Percentiles rank a stretch among this genome's conserved stretches.
Conservation (phyloP, 2,797 vertebrate genomes). For the Balearica regulorum region DNA sequence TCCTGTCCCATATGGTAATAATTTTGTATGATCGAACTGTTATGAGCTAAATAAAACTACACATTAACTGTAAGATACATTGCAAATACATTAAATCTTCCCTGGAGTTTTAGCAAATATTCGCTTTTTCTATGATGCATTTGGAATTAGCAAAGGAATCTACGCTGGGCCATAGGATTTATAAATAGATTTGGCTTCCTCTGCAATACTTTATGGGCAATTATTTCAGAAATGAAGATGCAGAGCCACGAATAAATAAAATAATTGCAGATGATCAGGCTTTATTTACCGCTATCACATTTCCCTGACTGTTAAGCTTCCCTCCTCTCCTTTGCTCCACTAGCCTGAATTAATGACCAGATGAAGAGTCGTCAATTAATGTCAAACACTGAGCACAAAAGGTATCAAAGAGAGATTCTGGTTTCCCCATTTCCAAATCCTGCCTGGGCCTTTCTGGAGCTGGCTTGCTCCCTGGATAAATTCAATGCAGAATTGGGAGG, state of each 20-base stretch:
- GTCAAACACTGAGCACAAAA: not conserved
- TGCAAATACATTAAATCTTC: slow-evolving; percentile 52
- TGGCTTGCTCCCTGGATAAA: not conserved
- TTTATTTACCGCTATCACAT: slow-evolving; percentile 12
- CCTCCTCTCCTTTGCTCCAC: not conserved
- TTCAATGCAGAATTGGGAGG: not conserved
- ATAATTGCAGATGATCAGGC: slow-evolving; percentile 29
- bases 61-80: slow-evolving; percentile 41
- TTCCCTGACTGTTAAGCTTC: not conserved
- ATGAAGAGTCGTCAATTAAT: not conserved
- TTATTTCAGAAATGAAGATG: slow-evolving; percentile 42
- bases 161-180: slow-evolving; percentile 37
- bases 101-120: slow-evolving; percentile 45
- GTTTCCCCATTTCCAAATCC: not conserved
- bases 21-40: slow-evolving; percentile 54
- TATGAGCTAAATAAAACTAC: slow-evolving; percentile 47
- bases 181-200: slow-evolving; percentile 57
- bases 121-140: slow-evolving; percentile 34
- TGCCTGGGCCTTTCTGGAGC: not conserved
- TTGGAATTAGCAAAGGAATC: slow-evolving; percentile 52
- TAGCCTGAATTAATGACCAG: not conserved
- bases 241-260: slow-evolving; percentile 42
- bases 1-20: slow-evolving; percentile 47
- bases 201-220: slow-evolving; percentile 36
- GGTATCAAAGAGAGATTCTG: not conserved